phyloP scores from a whole-genome alignment of 2,797 vertebrate genomes.

The Cuniculus paca region DNA sequence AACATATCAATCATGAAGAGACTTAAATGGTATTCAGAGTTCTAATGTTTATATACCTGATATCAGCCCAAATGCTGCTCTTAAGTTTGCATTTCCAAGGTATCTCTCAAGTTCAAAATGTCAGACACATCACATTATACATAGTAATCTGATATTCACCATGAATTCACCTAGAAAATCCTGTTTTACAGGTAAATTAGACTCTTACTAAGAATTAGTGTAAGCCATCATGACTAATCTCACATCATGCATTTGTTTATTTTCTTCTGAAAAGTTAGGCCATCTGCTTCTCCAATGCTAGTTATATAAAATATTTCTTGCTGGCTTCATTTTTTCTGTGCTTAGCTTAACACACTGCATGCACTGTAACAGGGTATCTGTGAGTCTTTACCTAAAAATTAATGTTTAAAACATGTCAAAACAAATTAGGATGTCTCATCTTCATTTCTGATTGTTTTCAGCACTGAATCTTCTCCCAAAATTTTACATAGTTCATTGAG shows the following conservation, averaged over 20 bases:
- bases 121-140: constrained; percentile 82
- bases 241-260: constrained; percentile 74
- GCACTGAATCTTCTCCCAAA: constrained; percentile 98
- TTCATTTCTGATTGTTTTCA: constrained; percentile 91
- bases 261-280: constrained; percentile 82
- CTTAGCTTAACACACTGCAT: constrained; percentile 87
- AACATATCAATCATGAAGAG: constrained; percentile 26
- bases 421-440: constrained; percentile 87
- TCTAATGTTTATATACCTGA: constrained; percentile 72
- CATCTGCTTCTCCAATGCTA: constrained; percentile 74
- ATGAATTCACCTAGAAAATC: constrained; percentile 80
- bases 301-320: constrained; percentile 83
- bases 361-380: constrained; percentile 83
- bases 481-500: constrained; percentile 98
- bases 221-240: constrained; percentile 79
- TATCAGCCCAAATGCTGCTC: constrained; percentile 69
- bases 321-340: constrained; percentile 77
- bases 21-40: constrained; percentile 66
- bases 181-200: constrained; percentile 72
- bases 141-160: constrained; percentile 68
- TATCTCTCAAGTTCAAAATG: constrained; percentile 65
- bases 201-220: constrained; percentile 84
- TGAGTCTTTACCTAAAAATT: constrained; percentile 83
- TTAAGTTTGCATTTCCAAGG: constrained; percentile 79
- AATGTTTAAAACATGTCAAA: constrained; percentile 83